Evolutionary conservation across 2,888 invertebrate species (phyloP), one percentile per base, ranked within the genome.

Genomic region (Clitarchus hookeri): DNA sequence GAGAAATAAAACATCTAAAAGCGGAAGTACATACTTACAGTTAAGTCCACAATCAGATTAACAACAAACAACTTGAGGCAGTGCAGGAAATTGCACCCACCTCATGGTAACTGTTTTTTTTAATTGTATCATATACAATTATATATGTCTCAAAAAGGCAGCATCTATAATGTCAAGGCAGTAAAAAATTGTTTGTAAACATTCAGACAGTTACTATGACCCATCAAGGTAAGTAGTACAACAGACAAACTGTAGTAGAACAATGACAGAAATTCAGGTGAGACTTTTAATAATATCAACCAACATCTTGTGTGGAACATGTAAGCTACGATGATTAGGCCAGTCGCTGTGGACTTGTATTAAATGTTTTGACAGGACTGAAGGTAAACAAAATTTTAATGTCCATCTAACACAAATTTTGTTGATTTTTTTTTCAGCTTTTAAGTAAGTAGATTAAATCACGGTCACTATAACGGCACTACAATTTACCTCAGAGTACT

Each of bases 161-260:
- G 48, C 84, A 84, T 48, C 84, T 44, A 84, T 84, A 84, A 44
- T 82, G 36, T 84, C n/a, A 48, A 53, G 87, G 87, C 87, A 87
- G 85, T 87, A 87, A 87, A 85, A 84, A 77, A 86, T 84, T 65
- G 36, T 36, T 84, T 26, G 25, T 26, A 65, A 84, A 25, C 23
- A 36, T 44, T 53, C 19, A 84, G n/a, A 84, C 84, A 48, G 44
- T 44, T 13, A 48, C 84, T 44, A 82, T 82, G 82, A 82, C 27
- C 9, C 82, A 82, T 23, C 44, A 82, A 82, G 27, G 27, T 82
- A 23, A 65, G 53, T 53, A 65, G 65, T 65, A 65, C 23, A 65
- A 65, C 65, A 65, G 19, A 65, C 65, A n/a, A 16, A n/a, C 65
- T 65, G 65, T 65, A 65, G 65, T 65, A 65, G 65, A 65, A n/a